Base-by-base conservation (phyloP, 2,113 vertebrate genomes). In the Willisornis vidua region DNA sequence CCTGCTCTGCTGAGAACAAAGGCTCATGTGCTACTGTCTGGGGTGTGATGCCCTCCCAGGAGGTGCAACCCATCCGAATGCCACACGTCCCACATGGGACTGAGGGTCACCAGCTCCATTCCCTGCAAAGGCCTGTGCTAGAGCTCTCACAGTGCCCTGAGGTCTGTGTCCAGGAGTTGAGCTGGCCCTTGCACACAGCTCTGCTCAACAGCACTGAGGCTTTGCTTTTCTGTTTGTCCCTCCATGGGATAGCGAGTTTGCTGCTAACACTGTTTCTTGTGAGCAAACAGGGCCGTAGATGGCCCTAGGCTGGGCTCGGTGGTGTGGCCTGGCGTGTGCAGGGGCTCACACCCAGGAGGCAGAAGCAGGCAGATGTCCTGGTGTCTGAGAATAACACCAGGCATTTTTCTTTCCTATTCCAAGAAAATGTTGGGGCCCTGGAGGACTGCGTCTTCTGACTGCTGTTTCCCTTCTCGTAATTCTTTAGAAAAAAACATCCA, bases 11-110 rank as follows among this genome's bases (percentile, higher is more conserved):
- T 45, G 41, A 46, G 55, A 72, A 73, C 59, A 45, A 48, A 13
- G 28, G 49, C 31, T 76, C 8, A 0, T 7, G 18, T 72, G 31
- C 18, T 8, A 0, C 39, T 39, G 54, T 59, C 67, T 43, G 45
- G 29, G 16, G 33, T 58, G 31, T 28, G 85, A 39, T 66, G 46
- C 12, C 82, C 15, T 89, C 52, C 55, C 46, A 54, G 73, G 28
- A 67, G 3, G 1, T 6, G 24, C 19, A 61, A 20, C 29, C 29
- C 8, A 24, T 29, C 33, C 0, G 0, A 77, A 41, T 2, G 6
- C 6, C 19, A 33, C 11, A 2, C 0, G 2, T 77, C 33, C 49
- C 63, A 33, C 24, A 0, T 7, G 39, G 18, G 1, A 14, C 49
- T 55, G 54, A 51, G 45, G 33, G 7, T 48, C 63, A 43, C 46